Base-by-base conservation (phyloP, 2,888 invertebrate genomes). In the Orchesella flavescens region DNA sequence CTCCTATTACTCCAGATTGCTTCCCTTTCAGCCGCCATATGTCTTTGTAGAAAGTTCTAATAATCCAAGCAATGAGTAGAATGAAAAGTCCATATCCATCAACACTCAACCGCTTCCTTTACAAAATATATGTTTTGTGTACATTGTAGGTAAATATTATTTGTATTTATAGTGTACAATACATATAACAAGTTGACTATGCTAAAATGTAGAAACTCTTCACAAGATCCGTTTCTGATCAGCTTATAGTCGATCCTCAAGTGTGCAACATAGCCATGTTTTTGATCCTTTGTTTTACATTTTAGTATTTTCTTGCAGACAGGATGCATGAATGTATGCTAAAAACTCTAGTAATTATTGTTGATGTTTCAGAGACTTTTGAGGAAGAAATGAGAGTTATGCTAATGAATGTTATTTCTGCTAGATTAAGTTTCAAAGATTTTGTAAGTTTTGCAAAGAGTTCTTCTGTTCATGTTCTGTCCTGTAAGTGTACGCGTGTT, bases 11-110 rank as follows among this genome's bases (percentile, higher is more conserved):
- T 88, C 10, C 88, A 88, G 86, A 85, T 87, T 53, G 81, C 87
- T 10, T 84, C 88, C 13, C 66, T 88, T 21, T 85, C 88, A 15
- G 87, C 88, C 55, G 88, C 87, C 76, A 86, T 87, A 74, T 88
- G 88, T 63, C 84, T 88, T 21, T 88, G 88, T 79, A 79, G 86
- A 23, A 34, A 34, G 7, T 34, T 34, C 7, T 34, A 34, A 34
- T 34, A 2, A 2, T 4, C 2, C 34, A 34, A 34, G 34, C 2
- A 34, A 34, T 34, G 7, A 34, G 34, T 34, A 2, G 3, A 7
- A 34, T 34, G 34, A 7, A 34, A 34, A 34, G 7, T 34, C 34
- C 7, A 34, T 7, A 4, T 34, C 2, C 34, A 4, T 34, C 34
- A 34, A 34, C n/a, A n/a, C n/a, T 34, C 7, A 34, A 7, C 34